Conservation (phyloP, 35 echinoderm and acorn worm genomes). For the Amphiura filiformis region DNA sequence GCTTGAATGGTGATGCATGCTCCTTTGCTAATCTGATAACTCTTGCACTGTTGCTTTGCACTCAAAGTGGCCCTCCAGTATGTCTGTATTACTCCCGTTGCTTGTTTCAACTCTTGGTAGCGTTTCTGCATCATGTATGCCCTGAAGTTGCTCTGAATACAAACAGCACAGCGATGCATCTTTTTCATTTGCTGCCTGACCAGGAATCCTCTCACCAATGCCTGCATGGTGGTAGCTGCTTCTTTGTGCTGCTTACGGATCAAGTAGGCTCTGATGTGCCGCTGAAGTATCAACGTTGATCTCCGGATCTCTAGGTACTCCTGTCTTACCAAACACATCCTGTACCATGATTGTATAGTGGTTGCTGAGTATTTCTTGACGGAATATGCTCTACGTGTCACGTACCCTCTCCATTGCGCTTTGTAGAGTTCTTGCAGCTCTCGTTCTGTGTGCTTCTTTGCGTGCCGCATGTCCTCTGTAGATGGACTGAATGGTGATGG, state of each 20-base stretch:
- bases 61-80: conserved; percentile 28
- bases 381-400: conserved; percentile 10
- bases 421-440: conserved; percentile 54
- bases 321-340: conserved; percentile 34
- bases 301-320: conserved; percentile 34
- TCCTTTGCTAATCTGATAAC: conserved; percentile 50
- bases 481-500: conserved; percentile 33
- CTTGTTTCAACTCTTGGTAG: conserved; percentile 30
- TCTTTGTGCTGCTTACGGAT: background rate
- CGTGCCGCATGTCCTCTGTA: conserved; percentile 24
- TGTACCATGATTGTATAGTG: conserved; percentile 46
- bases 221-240: conserved; percentile 34
- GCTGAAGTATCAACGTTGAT: conserved; percentile 54
- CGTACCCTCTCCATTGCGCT: conserved; percentile 51
- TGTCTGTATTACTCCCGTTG: conserved; percentile 42
- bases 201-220: conserved; percentile 27
- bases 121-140: conserved; percentile 12
- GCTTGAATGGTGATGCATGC: conserved; percentile 77
- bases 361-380: conserved; percentile 51
- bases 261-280: conserved; percentile 27
- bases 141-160: conserved; percentile 41
- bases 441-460: conserved; percentile 14
- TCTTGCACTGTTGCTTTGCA: background rate
- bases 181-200: background rate
- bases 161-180: conserved; percentile 36